These are phyloP conservation scores for Latheticus oryzae DNA, from an alignment of 2,888 invertebrate species.

Conservation along the genomic window DNA sequence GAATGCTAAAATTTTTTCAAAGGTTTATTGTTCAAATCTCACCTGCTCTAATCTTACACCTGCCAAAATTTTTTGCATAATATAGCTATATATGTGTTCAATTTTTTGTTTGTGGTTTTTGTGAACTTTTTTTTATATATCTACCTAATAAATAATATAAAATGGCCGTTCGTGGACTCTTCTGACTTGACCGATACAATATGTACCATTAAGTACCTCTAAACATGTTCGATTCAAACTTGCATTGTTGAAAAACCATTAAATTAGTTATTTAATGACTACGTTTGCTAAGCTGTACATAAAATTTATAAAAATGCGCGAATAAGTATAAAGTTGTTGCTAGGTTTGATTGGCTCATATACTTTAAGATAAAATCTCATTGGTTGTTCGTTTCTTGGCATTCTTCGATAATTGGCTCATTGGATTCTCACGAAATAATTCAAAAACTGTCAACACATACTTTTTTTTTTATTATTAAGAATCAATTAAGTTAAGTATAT, in stretches of 20 bases:
- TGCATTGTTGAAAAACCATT: constrained; percentile 33
- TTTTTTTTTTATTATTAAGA: no score
- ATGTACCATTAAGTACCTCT: constrained; percentile 29
- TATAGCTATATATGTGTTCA: constrained; percentile 1
- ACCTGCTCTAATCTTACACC: constrained; percentile 32
- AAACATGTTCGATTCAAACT: constrained; percentile 30
- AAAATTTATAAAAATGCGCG: constrained; percentile 30
- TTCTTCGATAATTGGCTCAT: no score
- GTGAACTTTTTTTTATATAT: constrained; percentile 8
- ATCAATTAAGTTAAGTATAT: no score
- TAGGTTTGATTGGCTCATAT: no score
- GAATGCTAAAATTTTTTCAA: constrained; percentile 2
- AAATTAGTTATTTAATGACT: constrained; percentile 32
- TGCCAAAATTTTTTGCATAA: constrained; percentile 22
- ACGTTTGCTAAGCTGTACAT: constrained; percentile 18
- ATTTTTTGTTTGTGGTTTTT: not conserved
- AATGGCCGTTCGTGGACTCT: constrained; percentile 19
- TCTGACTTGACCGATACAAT: constrained; percentile 27
- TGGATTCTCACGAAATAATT: no score
- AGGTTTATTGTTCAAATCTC: constrained; percentile 15
- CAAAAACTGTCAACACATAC: no score
- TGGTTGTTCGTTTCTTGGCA: no score
- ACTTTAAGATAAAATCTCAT: no score
- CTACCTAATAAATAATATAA: constrained; percentile 7
- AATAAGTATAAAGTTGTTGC: constrained; percentile 16